These are phyloP conservation scores for Delphinus delphis DNA, from an alignment of 2,113 vertebrate species.

Conservation along the genomic window DNA sequence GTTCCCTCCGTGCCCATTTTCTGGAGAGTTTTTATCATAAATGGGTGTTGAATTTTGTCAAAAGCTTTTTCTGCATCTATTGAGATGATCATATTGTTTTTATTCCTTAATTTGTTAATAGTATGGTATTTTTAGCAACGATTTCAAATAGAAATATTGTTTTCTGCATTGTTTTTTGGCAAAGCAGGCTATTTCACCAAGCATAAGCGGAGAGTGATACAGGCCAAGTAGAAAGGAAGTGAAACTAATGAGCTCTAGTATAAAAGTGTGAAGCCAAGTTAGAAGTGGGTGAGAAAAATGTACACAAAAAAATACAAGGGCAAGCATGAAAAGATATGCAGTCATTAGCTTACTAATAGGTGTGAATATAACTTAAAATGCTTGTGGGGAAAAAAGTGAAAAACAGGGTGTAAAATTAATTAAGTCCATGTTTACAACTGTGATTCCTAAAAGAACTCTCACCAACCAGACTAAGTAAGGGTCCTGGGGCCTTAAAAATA, in stretches of 20 bases:
- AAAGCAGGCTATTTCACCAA: neutral
- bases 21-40: too few relatives aligned
- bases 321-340: neutral
- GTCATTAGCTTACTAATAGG: conserved; percentile 38
- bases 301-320: neutral
- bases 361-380: conserved; percentile 50
- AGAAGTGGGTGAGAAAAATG: conserved; percentile 54
- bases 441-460: conserved; percentile 25
- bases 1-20: too few relatives aligned
- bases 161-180: neutral
- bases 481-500: neutral
- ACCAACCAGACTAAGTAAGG: neutral
- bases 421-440: conserved; percentile 40
- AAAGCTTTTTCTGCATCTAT: too few relatives aligned
- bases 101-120: too few relatives aligned
- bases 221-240: neutral
- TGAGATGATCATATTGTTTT: too few relatives aligned
- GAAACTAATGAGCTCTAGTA: conserved; percentile 52
- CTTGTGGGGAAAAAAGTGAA: neutral
- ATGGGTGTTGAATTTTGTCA: too few relatives aligned
- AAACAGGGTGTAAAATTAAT: conserved; percentile 52
- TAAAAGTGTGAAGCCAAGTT: conserved; percentile 54
- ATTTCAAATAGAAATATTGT: conserved; percentile 19
- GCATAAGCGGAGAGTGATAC: neutral
- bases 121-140: neutral